Evolutionary conservation across 1,140 invertebrate genomes (phyloP).

Genomic region (Pseudomyrmex flavicornis): DNA sequence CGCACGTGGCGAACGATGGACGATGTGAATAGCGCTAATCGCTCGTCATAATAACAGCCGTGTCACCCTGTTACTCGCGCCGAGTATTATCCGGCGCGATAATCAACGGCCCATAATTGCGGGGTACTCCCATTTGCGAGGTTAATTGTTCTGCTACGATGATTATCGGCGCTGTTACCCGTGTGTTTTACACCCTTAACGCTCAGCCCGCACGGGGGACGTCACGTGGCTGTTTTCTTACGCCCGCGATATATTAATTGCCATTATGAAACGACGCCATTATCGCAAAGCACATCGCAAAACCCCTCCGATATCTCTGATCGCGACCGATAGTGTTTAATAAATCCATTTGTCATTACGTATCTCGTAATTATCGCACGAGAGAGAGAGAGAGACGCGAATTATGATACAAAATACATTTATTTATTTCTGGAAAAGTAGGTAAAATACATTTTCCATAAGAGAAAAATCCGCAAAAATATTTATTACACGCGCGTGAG

Average conservation of each 20-base stretch:
- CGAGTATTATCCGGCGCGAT: constrained; percentile 65
- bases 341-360: constrained; percentile 26
- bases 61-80: constrained; percentile 68
- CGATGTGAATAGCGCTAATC: constrained; percentile 61
- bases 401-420: neutral
- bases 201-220: constrained; percentile 20
- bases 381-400: constrained; percentile 1
- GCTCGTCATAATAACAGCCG: constrained; percentile 70
- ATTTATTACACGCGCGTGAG: too few relatives aligned
- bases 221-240: constrained; percentile 53
- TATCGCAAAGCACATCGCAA: constrained; percentile 38
- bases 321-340: constrained; percentile 25
- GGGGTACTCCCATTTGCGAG: constrained; percentile 52
- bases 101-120: constrained; percentile 67
- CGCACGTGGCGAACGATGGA: constrained; percentile 45
- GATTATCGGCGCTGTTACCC: constrained; percentile 49
- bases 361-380: neutral
- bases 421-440: neutral
- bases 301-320: constrained; percentile 10
- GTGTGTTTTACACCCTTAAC: constrained; percentile 57
- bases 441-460: neutral
- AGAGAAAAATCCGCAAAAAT: neutral
- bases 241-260: constrained; percentile 47
- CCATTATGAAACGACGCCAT: constrained; percentile 26
- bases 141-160: constrained; percentile 69